Conservation (phyloP, 30 jellyfish, hydroid and myxozoan species). For the Pseudorhiza aurosa region DNA sequence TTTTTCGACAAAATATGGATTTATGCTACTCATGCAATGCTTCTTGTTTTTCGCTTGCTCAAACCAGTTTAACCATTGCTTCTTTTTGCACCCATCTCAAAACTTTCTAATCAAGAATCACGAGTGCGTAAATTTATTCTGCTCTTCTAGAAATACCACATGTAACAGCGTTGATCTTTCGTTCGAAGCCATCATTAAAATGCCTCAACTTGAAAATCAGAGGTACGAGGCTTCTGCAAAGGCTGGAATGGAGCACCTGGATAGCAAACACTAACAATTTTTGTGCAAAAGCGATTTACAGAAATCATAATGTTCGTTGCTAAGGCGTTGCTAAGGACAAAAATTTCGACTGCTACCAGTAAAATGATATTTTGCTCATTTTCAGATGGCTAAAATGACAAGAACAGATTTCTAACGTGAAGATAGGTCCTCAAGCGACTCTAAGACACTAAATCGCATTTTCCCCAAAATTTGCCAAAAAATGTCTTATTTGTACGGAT, state of each 20-base stretch:
- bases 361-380: not conserved
- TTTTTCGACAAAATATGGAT: no score
- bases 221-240: no score
- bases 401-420: not conserved
- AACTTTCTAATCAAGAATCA: not conserved
- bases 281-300: not conserved
- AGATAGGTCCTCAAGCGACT: not conserved
- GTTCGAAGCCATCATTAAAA: not conserved
- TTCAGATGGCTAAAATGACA: not conserved
- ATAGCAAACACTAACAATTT: not conserved
- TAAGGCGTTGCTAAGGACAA: not conserved
- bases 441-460: no score
- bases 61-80: no score
- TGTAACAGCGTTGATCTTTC: not conserved
- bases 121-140: not conserved
- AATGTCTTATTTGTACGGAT: no score
- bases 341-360: not conserved
- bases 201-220: not conserved
- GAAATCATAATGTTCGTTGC: not conserved
- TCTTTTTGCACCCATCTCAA: not conserved
- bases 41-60: no score
- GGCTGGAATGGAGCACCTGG: not conserved
- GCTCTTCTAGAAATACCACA: not conserved
- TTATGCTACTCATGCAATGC: no score
- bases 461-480: no score